These are phyloP conservation scores for Pardalotus punctatus DNA, from an alignment of 2,113 vertebrate genomes.

Conservation along the genomic window DNA sequence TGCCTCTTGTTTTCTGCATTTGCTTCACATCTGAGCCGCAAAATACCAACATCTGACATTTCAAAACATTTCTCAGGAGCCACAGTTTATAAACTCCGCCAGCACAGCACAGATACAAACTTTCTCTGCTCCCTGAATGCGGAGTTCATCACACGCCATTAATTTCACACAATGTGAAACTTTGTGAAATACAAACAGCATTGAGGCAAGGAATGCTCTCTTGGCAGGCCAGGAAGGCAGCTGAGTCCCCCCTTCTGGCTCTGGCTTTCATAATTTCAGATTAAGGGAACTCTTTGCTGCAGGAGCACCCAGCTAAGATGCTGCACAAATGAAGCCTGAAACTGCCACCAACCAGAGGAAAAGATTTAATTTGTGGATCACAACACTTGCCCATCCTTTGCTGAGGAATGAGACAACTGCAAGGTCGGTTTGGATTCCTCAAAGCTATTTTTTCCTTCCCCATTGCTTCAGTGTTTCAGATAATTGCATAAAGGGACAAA, in stretches of 20 bases:
- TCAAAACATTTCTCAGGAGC: slow-evolving; percentile 7
- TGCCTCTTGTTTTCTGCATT: neutral
- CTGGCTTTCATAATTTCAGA: neutral
- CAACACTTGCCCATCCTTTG: neutral
- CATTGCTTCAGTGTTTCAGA: neutral
- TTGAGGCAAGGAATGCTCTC: slow-evolving; percentile 11
- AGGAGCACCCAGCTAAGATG: neutral
- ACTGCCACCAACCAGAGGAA: neutral
- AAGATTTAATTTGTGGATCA: neutral
- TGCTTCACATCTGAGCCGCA: neutral
- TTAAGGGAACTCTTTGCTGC: neutral
- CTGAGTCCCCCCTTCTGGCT: neutral
- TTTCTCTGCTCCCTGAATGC: neutral
- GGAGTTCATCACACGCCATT: slow-evolving; percentile 29
- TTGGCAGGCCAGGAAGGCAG: slow-evolving; percentile 7
- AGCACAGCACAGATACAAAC: neutral
- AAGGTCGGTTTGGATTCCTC: neutral
- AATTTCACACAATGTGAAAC: slow-evolving; percentile 23
- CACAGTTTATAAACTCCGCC: neutral
- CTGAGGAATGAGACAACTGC: neutral
- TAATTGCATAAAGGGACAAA: neutral
- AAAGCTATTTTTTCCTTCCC: neutral
- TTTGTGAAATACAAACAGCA: neutral
- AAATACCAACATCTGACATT: slow-evolving; percentile 15
- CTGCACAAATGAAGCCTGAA: neutral